Conservation (phyloP, 2,888 invertebrate species). For the Tetramorium bicarinatum region DNA sequence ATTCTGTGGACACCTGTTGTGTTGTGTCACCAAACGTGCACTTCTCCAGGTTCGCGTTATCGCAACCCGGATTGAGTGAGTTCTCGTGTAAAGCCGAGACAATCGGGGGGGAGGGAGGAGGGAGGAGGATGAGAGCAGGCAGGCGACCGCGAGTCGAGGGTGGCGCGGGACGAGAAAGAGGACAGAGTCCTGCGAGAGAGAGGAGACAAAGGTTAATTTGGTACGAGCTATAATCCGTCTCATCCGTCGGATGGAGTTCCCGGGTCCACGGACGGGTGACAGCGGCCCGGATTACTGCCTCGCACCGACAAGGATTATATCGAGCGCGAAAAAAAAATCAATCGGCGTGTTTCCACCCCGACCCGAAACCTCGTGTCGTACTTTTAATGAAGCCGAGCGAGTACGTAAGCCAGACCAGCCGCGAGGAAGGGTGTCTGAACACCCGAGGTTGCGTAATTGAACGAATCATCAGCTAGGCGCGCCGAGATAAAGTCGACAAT, state of each 20-base stretch:
- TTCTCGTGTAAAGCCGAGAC: slow-evolving; percentile 82
- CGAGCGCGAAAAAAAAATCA: slow-evolving; percentile 84
- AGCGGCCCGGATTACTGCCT: slow-evolving; percentile 83
- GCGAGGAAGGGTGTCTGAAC: background rate
- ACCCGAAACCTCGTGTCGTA: slow-evolving; percentile 63
- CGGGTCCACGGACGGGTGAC: slow-evolving; percentile 79
- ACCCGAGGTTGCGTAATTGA: slow-evolving; percentile 42
- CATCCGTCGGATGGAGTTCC: slow-evolving; percentile 75
- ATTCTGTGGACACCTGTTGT: slow-evolving; percentile 79
- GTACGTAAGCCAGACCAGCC: slow-evolving; percentile 28
- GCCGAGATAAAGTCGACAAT: background rate
- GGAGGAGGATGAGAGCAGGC: slow-evolving; percentile 23
- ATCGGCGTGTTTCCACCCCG: slow-evolving; percentile 78
- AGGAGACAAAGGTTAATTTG: slow-evolving; percentile 84
- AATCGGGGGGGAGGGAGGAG: slow-evolving; percentile 54
- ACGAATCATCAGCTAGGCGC: slow-evolving; percentile 33
- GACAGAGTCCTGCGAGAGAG: slow-evolving; percentile 48
- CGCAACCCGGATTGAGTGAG: slow-evolving; percentile 81
- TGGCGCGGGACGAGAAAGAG: slow-evolving; percentile 42
- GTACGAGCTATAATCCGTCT: slow-evolving; percentile 85
- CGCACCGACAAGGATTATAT: slow-evolving; percentile 86
- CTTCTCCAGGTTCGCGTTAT: slow-evolving; percentile 83
- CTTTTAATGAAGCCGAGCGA: slow-evolving; percentile 80
- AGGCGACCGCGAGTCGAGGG: slow-evolving; percentile 57
- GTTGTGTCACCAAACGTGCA: slow-evolving; percentile 77